Conservation (phyloP, 2,113 vertebrate genomes). For the Gavialis gangeticus region DNA sequence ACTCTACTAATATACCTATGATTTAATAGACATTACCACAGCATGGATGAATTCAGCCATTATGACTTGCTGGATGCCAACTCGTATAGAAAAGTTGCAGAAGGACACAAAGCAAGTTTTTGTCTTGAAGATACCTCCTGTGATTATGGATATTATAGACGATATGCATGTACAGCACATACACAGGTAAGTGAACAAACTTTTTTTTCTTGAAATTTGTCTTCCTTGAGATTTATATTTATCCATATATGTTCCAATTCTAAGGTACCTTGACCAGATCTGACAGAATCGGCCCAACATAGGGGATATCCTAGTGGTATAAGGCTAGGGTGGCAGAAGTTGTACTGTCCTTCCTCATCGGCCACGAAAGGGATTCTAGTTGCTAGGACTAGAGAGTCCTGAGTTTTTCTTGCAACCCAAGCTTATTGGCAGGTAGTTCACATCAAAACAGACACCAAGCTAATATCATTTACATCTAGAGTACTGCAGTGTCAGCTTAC, state of each 20-base stretch:
- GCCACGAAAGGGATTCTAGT: not conserved
- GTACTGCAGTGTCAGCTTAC: not conserved
- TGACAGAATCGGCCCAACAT: not conserved
- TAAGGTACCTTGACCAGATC: not conserved
- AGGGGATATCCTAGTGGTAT: not conserved
- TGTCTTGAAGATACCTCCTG: slow-evolving; percentile 97
- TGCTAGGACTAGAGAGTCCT: not conserved
- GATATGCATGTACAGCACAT: slow-evolving; percentile 95
- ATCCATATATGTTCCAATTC: not conserved
- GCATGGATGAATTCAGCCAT: slow-evolving; percentile 97
- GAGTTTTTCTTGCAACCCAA: not conserved
- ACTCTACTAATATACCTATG: not conserved
- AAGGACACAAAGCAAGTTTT: slow-evolving; percentile 98
- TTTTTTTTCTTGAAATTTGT: not conserved
- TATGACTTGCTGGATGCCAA: slow-evolving; percentile 91
- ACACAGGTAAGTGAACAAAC: slow-evolving; percentile 85
- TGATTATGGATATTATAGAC: slow-evolving; percentile 93
- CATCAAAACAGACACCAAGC: not conserved
- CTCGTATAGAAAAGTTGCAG: slow-evolving; percentile 89
- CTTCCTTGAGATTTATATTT: not conserved
- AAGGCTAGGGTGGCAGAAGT: not conserved
- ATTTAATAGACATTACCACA: slow-evolving; percentile 92
- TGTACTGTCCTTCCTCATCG: not conserved
- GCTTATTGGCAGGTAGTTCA: not conserved
- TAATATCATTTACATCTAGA: not conserved